These are phyloP conservation scores for Neolamprologus falcicula DNA, from an alignment of 2,113 vertebrate species.

Conservation along the genomic window DNA sequence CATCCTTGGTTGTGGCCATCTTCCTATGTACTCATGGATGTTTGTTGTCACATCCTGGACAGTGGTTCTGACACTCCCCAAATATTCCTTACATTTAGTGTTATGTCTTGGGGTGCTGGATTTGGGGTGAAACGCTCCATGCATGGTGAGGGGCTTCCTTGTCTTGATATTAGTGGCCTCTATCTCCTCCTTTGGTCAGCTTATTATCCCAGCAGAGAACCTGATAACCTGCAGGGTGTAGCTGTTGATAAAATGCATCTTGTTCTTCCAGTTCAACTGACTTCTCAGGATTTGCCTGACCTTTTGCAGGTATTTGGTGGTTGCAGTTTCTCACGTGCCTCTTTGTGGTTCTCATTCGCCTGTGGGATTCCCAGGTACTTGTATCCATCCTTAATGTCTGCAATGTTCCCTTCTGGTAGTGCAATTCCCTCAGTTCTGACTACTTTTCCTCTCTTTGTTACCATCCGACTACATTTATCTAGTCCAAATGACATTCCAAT, in stretches of 20 bases:
- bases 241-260: not conserved
- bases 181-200: not conserved
- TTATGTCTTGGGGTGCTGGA: not conserved
- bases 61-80: not conserved
- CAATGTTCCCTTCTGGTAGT: not conserved
- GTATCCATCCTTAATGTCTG: not conserved
- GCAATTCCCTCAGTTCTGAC: not conserved
- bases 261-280: not conserved
- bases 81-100: not conserved
- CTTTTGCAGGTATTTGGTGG: not conserved
- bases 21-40: not conserved
- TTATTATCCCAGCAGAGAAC: not conserved
- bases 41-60: not conserved
- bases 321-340: not conserved
- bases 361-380: not conserved
- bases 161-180: not conserved
- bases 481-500: not conserved
- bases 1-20: not conserved
- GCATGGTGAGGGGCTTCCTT: not conserved
- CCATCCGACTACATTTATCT: not conserved
- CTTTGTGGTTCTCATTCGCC: not conserved
- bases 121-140: not conserved
- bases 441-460: not conserved
- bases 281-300: not conserved
- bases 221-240: not conserved